phyloP scores from a whole-genome alignment of 23 tunicate genomes.

The Trididemnum clinides region DNA sequence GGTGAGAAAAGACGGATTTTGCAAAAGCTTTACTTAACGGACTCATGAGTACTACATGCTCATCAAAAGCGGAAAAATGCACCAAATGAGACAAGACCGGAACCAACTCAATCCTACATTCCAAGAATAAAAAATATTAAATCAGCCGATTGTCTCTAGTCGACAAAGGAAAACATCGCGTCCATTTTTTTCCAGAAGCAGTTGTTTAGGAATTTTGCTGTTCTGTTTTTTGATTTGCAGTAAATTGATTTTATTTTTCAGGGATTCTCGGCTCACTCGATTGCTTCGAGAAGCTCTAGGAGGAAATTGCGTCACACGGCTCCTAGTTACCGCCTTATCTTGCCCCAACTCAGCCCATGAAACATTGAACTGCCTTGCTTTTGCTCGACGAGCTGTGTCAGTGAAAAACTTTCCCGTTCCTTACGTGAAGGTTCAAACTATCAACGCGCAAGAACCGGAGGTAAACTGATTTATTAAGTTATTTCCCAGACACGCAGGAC shows the following conservation, averaged over 20 bases:
- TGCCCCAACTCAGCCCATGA: conserved; percentile 91
- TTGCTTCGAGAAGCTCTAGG: conserved; percentile 79
- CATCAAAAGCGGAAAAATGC: too few relatives aligned
- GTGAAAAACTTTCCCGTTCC: conserved; percentile 69
- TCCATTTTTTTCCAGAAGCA: too few relatives aligned
- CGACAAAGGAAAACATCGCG: too few relatives aligned
- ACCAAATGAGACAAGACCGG: too few relatives aligned
- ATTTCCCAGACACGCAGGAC: background rate
- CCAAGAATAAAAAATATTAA: too few relatives aligned
- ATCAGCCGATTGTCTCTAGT: too few relatives aligned
- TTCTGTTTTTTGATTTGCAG: too few relatives aligned
- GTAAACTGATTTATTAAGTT: background rate
- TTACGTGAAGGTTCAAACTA: conserved; percentile 14
- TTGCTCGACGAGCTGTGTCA: conserved; percentile 56
- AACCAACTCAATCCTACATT: too few relatives aligned
- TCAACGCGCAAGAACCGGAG: background rate
- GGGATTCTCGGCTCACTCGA: conserved; percentile 88
- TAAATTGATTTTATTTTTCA: conserved; percentile 35
- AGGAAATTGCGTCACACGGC: conserved; percentile 79
- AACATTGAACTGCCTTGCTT: conserved; percentile 76
- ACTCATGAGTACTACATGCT: too few relatives aligned
- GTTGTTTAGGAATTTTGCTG: too few relatives aligned
- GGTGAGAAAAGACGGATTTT: too few relatives aligned
- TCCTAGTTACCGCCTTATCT: conserved; percentile 78
- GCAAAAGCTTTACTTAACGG: too few relatives aligned